phyloP scores from a whole-genome alignment of 2,113 vertebrate genomes.

The Barnardius zonarius region DNA sequence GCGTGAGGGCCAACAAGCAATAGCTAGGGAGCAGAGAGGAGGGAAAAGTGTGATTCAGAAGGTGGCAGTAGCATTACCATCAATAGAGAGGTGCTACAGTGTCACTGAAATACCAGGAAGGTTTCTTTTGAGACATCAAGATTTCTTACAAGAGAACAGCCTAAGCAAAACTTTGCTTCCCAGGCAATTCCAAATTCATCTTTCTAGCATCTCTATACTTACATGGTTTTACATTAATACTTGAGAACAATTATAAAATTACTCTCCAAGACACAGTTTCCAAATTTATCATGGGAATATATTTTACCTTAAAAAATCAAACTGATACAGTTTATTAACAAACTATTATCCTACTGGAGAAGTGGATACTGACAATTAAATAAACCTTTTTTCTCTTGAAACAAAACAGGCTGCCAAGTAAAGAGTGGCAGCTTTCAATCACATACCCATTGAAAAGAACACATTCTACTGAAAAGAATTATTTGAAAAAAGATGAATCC shows the following conservation, averaged over 20 bases:
- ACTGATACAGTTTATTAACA: background rate
- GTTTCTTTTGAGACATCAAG: background rate
- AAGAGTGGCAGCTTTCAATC: background rate
- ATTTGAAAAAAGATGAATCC: background rate
- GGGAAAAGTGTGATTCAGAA: background rate
- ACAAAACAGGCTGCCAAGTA: background rate
- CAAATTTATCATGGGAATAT: background rate
- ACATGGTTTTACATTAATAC: background rate
- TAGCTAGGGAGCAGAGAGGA: background rate
- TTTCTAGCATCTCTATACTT: background rate
- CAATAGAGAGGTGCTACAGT: background rate
- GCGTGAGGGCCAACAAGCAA: background rate
- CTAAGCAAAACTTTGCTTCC: background rate
- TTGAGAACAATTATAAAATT: background rate
- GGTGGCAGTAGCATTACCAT: background rate
- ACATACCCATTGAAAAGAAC: background rate
- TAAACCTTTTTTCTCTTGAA: background rate
- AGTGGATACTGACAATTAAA: background rate
- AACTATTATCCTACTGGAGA: background rate
- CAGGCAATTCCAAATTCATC: background rate
- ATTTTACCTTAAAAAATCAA: background rate
- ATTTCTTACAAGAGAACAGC: background rate
- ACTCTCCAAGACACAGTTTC: background rate
- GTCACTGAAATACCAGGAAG: background rate
- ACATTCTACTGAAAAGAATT: background rate